Base-by-base conservation (phyloP, 2,113 vertebrate species). In the Pteropus alecto region DNA sequence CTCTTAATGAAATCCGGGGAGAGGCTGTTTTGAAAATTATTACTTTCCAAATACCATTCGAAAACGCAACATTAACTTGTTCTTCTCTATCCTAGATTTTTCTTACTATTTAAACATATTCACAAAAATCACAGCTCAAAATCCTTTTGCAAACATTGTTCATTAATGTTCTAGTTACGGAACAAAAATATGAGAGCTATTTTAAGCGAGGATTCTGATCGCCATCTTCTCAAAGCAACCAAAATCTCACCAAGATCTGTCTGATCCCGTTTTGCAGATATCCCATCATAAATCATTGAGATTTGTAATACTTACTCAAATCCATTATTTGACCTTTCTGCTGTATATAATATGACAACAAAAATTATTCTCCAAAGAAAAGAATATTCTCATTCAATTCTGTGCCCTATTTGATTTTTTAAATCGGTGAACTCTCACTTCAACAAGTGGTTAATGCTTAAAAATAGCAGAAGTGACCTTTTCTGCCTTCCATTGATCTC, bases 111-210 rank as follows among this genome's bases (percentile, higher is more conserved):
- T 90, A 90, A 84, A 74, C 30, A 38, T 13, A 70, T 38, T 79
- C 48, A 51, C 12, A 74, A 63, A 93, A 95, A 73, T n/a, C 48
- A 43, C 15, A 74, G 6, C 43, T 30, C 26, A 33, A 41, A 81
- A 24, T 58, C 6, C 33, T 70, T 92, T 76, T 41, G 56, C 18
- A 84, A 92, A 81, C 16, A 79, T 24, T 56, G 26, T n/a, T 91
- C 48, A 61, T 94, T 73, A 83, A 83, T 95, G 79, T 94, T 88
- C 70, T 81, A 51, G 16, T 63, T 94, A 67, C 11, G 77, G 54
- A 85, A 67, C 19, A 76, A 65, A 88, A 86, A 77, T 18, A 54
- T 51, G 26, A 86, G 93, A 77, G 35, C 16, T 73, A 74, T 71
- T 67, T 77, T 61, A 63, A 85, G 78, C 19, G 63, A 33, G 76